A percentile compares a stretch with the other conserved stretches of the same genome.
Conservation (phyloP, 2,113 vertebrate genomes). For the Alligator sinensis region DNA sequence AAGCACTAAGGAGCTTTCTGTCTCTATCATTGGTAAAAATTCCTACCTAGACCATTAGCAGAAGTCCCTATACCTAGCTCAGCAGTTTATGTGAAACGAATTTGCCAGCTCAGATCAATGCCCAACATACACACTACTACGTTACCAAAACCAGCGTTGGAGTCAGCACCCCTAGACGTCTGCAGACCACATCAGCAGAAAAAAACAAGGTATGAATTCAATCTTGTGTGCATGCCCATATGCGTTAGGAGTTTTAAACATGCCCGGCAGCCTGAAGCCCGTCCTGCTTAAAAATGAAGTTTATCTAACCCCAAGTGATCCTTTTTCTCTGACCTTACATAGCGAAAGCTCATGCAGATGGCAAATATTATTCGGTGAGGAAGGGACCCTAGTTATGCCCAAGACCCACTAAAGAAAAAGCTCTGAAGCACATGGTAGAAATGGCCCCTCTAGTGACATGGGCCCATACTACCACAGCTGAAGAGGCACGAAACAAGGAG, state of each 20-base stretch:
- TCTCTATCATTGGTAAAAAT: background rate
- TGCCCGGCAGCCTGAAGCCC: background rate
- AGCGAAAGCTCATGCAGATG: background rate
- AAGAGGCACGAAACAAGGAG: background rate
- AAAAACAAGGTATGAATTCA: background rate
- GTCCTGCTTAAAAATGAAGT: background rate
- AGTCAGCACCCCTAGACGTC: background rate
- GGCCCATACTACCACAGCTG: background rate
- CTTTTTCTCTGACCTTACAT: background rate
- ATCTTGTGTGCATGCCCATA: too few species aligned
- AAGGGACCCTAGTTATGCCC: background rate
- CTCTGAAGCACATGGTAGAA: background rate
- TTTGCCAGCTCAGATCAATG: background rate
- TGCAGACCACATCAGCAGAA: background rate
- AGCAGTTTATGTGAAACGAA: background rate
- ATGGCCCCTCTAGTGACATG: background rate
- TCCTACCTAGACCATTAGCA: constrained; percentile 22
- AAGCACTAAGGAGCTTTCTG: background rate
- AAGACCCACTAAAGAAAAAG: background rate
- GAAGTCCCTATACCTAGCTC: background rate
- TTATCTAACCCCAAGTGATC: background rate
- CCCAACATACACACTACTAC: background rate
- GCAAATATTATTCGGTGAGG: background rate
- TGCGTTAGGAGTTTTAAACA: too few species aligned
- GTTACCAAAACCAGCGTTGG: background rate